Conservation (phyloP, 2,888 invertebrate species). For the Eupithecia pulchellata region DNA sequence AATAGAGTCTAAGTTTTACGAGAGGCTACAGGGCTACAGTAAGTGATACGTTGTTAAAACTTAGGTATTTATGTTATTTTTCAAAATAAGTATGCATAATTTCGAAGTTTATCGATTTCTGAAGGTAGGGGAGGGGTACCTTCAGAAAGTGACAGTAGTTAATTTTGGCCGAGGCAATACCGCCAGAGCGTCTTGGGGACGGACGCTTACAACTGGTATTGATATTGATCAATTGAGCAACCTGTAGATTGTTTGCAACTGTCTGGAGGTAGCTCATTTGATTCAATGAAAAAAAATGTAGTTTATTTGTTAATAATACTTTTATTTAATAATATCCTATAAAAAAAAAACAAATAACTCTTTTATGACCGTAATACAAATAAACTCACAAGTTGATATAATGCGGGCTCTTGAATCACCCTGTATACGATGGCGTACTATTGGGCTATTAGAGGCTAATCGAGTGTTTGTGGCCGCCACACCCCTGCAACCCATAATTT, state of each 20-base stretch:
- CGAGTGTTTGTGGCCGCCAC: constrained; percentile 40
- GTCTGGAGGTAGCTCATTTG: too few relatives aligned
- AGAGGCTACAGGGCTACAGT: not conserved
- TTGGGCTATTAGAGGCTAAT: constrained; percentile 44
- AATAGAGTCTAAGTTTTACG: not conserved
- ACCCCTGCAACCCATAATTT: constrained; percentile 32
- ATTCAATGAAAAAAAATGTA: too few relatives aligned
- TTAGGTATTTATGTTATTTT: not conserved
- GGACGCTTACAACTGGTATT: too few relatives aligned
- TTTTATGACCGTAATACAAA: not conserved
- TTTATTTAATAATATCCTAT: too few relatives aligned
- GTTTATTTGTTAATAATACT: too few relatives aligned
- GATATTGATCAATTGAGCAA: too few relatives aligned
- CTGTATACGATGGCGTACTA: constrained; percentile 6
- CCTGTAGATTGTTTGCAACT: too few relatives aligned
- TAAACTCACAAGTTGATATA: not conserved
- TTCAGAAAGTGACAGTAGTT: too few relatives aligned
- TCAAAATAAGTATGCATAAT: not conserved
- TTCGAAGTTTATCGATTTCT: not conserved
- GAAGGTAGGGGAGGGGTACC: not conserved
- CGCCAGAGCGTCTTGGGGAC: too few relatives aligned
- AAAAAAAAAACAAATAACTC: not conserved
- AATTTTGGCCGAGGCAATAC: too few relatives aligned
- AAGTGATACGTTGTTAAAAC: not conserved
- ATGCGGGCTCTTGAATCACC: constrained; percentile 2